Evolutionary conservation across 2,113 vertebrate genomes (phyloP).

Genomic region (Paracanthobrama guichenoti): DNA sequence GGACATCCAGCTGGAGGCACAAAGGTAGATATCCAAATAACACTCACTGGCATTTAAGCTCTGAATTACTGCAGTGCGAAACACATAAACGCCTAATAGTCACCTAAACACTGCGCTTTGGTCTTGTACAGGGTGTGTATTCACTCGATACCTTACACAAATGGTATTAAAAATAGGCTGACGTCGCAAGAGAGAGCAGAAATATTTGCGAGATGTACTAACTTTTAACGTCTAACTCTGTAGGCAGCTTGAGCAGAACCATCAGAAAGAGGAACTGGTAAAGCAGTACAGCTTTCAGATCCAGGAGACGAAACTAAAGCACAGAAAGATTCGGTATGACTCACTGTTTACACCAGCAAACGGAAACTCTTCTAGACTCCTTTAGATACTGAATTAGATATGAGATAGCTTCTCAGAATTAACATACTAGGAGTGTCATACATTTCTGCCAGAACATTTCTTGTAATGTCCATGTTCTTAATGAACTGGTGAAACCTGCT

Average conservation of each 20-base stretch:
- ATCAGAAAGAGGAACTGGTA: constrained; percentile 65
- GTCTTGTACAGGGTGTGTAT: constrained; percentile 18
- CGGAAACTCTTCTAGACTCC: not conserved
- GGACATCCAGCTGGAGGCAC: constrained; percentile 65
- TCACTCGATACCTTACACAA: not conserved
- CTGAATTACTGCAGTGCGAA: not conserved
- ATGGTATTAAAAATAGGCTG: not conserved
- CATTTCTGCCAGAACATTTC: not conserved
- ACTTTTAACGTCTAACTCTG: constrained; percentile 15
- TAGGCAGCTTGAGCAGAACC: constrained; percentile 68
- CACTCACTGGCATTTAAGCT: not conserved
- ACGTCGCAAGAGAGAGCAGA: not conserved
- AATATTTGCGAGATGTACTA: not conserved
- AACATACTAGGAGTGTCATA: no score
- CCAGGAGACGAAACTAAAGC: constrained; percentile 72
- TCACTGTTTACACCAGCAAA: not conserved
- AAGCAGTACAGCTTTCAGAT: constrained; percentile 72
- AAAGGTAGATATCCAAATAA: constrained; percentile 58
- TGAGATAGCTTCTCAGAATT: not conserved
- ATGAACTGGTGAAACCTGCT: not conserved
- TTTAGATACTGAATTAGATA: not conserved
- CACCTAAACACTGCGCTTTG: not conserved
- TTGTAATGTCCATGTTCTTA: not conserved
- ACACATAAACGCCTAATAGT: no score
- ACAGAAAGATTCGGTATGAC: constrained; percentile 71